Evolutionary conservation across 2,888 invertebrate species (phyloP).

Genomic region (Cistogaster globosa): DNA sequence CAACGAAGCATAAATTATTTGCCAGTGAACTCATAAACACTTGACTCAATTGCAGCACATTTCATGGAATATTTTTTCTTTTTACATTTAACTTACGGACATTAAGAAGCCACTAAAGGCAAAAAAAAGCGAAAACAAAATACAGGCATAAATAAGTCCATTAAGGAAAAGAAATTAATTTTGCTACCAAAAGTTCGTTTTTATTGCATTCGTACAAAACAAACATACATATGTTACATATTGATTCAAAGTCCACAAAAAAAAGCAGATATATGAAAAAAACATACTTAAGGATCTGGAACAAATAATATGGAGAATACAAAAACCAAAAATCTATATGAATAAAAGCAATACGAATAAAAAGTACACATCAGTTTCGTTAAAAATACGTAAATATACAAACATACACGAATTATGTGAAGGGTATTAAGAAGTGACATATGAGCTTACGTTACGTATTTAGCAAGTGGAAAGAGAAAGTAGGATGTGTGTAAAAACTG

Average conservation of each 20-base stretch:
- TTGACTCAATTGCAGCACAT: conserved; percentile 64
- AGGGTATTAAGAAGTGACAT: background rate
- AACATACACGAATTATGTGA: background rate
- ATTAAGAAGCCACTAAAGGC: conserved; percentile 37
- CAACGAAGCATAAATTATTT: conserved; percentile 57
- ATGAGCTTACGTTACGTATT: background rate
- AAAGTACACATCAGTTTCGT: conserved; percentile 51
- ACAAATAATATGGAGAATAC: no score
- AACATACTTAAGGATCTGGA: background rate
- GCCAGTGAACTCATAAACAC: conserved; percentile 71
- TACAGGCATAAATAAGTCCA: background rate
- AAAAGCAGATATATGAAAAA: background rate
- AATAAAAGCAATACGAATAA: background rate
- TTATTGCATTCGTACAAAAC: background rate
- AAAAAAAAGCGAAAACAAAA: conserved; percentile 19
- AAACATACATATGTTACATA: conserved; percentile 5
- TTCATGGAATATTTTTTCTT: conserved; percentile 10
- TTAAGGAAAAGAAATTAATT: conserved; percentile 11
- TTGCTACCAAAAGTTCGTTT: conserved; percentile 32
- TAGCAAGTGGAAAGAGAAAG: background rate
- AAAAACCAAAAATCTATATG: background rate
- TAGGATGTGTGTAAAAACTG: background rate
- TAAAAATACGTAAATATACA: conserved; percentile 27
- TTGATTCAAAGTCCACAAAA: conserved; percentile 39
- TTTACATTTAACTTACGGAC: conserved; percentile 9